phyloP scores from a whole-genome alignment of 2,888 invertebrate genomes.

The Trisateles emortualis region DNA sequence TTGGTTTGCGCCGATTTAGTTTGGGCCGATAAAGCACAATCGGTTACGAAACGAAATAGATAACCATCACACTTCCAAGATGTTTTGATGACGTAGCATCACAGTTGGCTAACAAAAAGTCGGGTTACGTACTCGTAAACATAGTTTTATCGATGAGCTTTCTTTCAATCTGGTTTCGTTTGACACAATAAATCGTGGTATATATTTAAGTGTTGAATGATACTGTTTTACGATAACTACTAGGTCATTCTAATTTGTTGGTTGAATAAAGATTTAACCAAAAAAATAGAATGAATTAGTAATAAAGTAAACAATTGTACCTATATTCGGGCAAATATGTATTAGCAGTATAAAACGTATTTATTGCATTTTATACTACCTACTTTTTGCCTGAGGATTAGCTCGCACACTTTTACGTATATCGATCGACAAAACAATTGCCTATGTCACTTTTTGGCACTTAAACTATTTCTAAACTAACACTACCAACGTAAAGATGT shows the following conservation, averaged over 20 bases:
- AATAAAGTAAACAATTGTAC: too few relatives aligned
- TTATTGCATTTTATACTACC: too few relatives aligned
- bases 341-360: too few relatives aligned
- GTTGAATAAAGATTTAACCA: not conserved
- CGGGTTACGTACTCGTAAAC: conserved; percentile 75
- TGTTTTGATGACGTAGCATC: conserved; percentile 69
- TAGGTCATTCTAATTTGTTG: not conserved
- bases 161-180: conserved; percentile 55
- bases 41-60: conserved; percentile 75
- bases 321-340: too few relatives aligned
- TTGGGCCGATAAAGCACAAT: conserved; percentile 62
- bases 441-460: too few relatives aligned
- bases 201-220: conserved; percentile 5
- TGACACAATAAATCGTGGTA: conserved; percentile 18
- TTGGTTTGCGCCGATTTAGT: conserved; percentile 55
- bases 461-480: too few relatives aligned
- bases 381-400: too few relatives aligned
- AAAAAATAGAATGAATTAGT: too few relatives aligned
- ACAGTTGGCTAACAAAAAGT: conserved; percentile 68
- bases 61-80: conserved; percentile 77
- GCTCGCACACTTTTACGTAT: too few relatives aligned
- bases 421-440: too few relatives aligned
- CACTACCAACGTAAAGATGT: too few relatives aligned
- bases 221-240: not conserved
- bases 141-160: conserved; percentile 62